Percentiles rank a stretch among this genome's conserved stretches.
phyloP scores from a whole-genome alignment of 2,113 vertebrate species.

The Raja brachyura region DNA sequence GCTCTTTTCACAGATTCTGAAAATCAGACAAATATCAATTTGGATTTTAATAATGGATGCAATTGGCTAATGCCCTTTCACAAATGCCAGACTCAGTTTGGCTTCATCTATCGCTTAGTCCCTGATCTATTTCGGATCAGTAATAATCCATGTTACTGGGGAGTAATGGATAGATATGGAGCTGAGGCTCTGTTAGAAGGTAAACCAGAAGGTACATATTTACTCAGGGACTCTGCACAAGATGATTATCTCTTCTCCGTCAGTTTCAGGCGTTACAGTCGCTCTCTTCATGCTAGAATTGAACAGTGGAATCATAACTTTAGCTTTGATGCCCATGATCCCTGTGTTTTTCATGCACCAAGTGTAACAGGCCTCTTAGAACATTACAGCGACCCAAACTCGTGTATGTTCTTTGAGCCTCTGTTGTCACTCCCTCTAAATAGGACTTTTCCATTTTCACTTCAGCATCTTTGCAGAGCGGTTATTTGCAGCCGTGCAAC shows the following conservation, averaged over 20 bases:
- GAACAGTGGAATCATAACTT: conserved; percentile 93
- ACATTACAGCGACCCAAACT: conserved; percentile 88
- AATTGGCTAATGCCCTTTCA: conserved; percentile 59
- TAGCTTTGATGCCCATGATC: conserved; percentile 91
- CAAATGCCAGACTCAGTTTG: conserved; percentile 67
- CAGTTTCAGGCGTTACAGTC: conserved; percentile 92
- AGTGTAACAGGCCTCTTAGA: conserved; percentile 84
- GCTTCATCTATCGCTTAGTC: conserved; percentile 78
- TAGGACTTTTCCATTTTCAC: conserved; percentile 83
- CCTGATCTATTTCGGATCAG: conserved; percentile 94
- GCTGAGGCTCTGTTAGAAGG: conserved; percentile 90
- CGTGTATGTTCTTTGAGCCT: conserved; percentile 95
- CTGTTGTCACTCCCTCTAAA: conserved; percentile 82
- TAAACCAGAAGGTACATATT: conserved; percentile 88
- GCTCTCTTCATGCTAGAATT: conserved; percentile 89
- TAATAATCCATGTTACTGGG: conserved; percentile 94
- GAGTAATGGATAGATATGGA: conserved; percentile 87
- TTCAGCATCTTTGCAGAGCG: conserved; percentile 86
- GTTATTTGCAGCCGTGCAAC: conserved; percentile 85
- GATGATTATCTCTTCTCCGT: conserved; percentile 94
- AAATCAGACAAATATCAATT: conserved; percentile 68
- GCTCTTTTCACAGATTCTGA: conserved; percentile 61
- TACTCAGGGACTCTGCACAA: conserved; percentile 88
- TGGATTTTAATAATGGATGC: conserved; percentile 61
- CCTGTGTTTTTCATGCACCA: conserved; percentile 86